Base-by-base conservation (phyloP, 1,140 invertebrate genomes). In the Muscidifurax raptorellus region DNA sequence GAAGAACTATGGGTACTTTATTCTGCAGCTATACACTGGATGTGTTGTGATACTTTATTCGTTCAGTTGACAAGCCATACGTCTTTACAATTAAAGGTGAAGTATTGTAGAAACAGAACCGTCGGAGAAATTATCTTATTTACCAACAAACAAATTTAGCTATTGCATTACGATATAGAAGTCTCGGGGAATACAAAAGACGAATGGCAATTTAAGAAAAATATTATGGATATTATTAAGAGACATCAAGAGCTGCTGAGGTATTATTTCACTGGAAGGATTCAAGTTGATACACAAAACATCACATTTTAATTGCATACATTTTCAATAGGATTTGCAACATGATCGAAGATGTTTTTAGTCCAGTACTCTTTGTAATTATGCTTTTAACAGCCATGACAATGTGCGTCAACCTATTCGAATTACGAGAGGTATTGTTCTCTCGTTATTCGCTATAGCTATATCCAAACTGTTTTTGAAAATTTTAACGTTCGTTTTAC, bases 31-130 rank as follows among this genome's bases (percentile, higher is more conserved):
- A 44, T 75, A 25, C n/a, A 25, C 25, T 75, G 74, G 74, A 30
- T 47, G 25, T 75, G 74, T 10, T 40, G 74, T 13, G 74, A 75
- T 75, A 75, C 74, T 27, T n/a, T 75, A 22, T 75, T 75, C n/a
- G 74, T 40, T 75, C 74, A 75, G 36, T 75, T 75, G 44, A 75
- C 74, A 22, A 44, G 36, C 0, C 74, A 75, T 40, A 47, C 40
- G 7, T 75, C 36, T 15, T 75, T 75, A 75, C 74, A 44, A 47
- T 75, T 75, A 10, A 13, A 75, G 40, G 74, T 75, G 13, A 75
- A 27, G 40, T 9, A 13, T 7, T 44, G 22, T 25, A 13, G 22
- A 75, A 72, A 15, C 18, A 30, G 25, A 30, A 72, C 18, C 9
- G 18, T 40, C 10, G 36, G 36, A 40, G 10, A 40, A 72, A 30